A percentile compares a stretch with the other conserved stretches of the same genome.
Conservation (phyloP, 1,140 invertebrate species). For the Macrotrachela quadricornifera region DNA sequence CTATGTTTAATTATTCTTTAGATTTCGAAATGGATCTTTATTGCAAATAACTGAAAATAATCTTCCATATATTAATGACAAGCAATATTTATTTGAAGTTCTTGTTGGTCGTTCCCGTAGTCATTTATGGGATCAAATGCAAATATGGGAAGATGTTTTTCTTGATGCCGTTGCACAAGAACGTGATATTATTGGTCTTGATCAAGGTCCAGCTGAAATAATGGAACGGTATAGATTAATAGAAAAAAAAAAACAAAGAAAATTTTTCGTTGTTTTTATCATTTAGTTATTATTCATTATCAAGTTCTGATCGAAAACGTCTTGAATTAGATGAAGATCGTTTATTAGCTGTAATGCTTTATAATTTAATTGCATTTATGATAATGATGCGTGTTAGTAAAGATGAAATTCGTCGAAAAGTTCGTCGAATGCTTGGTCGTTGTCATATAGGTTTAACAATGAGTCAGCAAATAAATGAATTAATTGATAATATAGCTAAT, state of each 20-base stretch:
- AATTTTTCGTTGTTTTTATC: no score
- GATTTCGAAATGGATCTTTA: no score
- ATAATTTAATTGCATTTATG: conserved; percentile 85
- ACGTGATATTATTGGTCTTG: conserved; percentile 96
- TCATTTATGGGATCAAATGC: conserved; percentile 93
- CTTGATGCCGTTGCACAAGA: conserved; percentile 95
- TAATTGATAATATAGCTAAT: conserved; percentile 52
- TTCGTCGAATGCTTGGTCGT: conserved; percentile 77
- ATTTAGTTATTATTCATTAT: no score
- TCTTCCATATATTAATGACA: conserved; percentile 22
- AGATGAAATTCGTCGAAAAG: conserved; percentile 64
- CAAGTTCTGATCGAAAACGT: conserved; percentile 64
- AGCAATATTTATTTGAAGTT: conserved; percentile 78
- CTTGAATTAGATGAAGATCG: conserved; percentile 94
- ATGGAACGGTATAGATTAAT: conserved; percentile 51
- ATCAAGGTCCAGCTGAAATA: conserved; percentile 44
- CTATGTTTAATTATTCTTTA: no score
- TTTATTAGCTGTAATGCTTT: conserved; percentile 78
- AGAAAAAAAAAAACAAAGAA: conserved; percentile 34
- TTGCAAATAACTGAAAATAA: no score
- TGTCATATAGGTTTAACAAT: conserved; percentile 92
- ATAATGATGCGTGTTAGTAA: conserved; percentile 75
- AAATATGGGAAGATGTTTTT: conserved; percentile 98
- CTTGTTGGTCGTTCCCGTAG: conserved; percentile 37
- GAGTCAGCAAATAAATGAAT: conserved; percentile 84